phyloP scores from a whole-genome alignment of 2,797 vertebrate species.

The Protonibea diacanthus region DNA sequence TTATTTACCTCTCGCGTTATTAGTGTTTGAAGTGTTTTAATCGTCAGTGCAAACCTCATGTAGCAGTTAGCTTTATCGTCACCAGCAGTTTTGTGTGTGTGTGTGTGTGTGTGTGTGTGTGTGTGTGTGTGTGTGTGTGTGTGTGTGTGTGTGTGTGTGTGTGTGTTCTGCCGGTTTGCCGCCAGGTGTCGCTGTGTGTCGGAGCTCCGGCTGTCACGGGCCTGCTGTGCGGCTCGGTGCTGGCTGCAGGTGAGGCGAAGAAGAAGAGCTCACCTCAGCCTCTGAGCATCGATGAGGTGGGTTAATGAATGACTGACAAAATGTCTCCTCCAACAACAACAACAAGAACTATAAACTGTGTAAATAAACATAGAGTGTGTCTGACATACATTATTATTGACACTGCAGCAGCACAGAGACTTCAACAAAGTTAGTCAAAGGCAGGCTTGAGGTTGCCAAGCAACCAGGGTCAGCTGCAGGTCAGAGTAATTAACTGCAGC shows the following conservation, averaged over 20 bases:
- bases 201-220: conserved; percentile 83
- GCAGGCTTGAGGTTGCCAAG: no score
- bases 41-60: rapidly evolving
- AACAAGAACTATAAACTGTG: no score
- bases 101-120: neutral
- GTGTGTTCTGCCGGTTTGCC: conserved; percentile 10
- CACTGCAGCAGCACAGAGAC: no score
- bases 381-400: no score
- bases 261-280: conserved; percentile 63
- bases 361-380: no score
- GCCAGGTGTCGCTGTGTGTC: conserved; percentile 86
- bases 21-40: neutral
- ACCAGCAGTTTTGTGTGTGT: no score
- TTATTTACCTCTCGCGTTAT: rapidly evolving
- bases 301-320: neutral
- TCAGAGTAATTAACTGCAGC: no score
- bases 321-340: no score
- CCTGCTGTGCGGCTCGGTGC: conserved; percentile 84
- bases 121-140: conserved; percentile 11
- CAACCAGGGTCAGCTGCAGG: no score
- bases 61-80: rapidly evolving
- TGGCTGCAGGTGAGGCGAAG: conserved; percentile 85
- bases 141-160: conserved; percentile 9
- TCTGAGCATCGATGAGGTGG: conserved; percentile 90
- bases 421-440: no score